phyloP scores from a whole-genome alignment of 2,888 invertebrate genomes.

The Caenorhabditis zanzibari region DNA sequence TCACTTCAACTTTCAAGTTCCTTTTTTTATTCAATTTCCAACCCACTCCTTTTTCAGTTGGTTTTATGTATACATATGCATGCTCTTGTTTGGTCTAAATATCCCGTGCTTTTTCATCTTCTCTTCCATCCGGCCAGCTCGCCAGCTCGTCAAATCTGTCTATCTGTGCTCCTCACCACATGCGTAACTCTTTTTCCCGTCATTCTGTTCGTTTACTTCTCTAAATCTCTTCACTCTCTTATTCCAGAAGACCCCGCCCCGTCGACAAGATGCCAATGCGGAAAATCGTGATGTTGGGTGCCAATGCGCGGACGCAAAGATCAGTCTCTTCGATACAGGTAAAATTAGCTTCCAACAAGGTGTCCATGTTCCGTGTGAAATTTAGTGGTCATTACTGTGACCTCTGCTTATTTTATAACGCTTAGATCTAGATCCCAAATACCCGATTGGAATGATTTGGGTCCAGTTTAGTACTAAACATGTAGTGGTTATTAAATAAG shows the following conservation, averaged over 20 bases:
- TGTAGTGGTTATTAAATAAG: no score
- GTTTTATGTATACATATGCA: conserved; percentile 18
- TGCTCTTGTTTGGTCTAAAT: conserved; percentile 24
- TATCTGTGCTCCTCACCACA: conserved; percentile 43
- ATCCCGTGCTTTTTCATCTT: conserved; percentile 58
- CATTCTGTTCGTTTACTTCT: conserved; percentile 38
- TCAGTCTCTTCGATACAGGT: conserved; percentile 75
- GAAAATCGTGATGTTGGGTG: conserved; percentile 75
- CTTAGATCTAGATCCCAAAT: no score
- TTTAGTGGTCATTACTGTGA: neutral
- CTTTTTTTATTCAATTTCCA: neutral
- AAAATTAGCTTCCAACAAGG: neutral
- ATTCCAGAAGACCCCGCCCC: conserved; percentile 62
- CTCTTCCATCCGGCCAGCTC: conserved; percentile 18
- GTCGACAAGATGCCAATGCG: conserved; percentile 59
- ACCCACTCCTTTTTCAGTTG: neutral
- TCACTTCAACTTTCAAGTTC: no score
- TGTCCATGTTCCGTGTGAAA: neutral
- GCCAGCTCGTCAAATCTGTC: conserved; percentile 61
- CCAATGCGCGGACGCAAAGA: conserved; percentile 74
- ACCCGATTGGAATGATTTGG: no score
- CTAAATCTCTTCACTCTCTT: conserved; percentile 47
- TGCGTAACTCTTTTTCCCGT: conserved; percentile 53
- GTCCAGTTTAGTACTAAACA: no score
- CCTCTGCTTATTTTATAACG: no score